Conservation (phyloP, 2,797 vertebrate species). For the Alectoris magna region DNA sequence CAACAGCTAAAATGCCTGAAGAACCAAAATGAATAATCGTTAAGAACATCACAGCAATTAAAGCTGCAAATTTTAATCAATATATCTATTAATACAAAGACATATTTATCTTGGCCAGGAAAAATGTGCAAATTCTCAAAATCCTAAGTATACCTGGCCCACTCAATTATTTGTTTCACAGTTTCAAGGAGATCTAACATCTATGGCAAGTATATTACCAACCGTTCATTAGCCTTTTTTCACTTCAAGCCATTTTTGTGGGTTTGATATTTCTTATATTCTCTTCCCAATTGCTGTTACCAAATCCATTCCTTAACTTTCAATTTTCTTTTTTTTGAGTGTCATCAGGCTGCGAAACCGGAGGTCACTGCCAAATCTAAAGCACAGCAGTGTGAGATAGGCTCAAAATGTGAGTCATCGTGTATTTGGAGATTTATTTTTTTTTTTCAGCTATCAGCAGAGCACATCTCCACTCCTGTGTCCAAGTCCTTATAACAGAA, state of each 20-base stretch:
- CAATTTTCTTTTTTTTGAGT: slow-evolving; percentile 78
- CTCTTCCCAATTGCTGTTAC: slow-evolving; percentile 49
- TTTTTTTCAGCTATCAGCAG: slow-evolving; percentile 57
- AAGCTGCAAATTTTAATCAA: slow-evolving; percentile 78
- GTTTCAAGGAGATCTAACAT: slow-evolving; percentile 46
- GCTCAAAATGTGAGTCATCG: slow-evolving; percentile 74
- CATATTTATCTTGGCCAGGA: slow-evolving; percentile 71
- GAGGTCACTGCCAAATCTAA: slow-evolving; percentile 70
- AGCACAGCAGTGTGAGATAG: slow-evolving; percentile 63
- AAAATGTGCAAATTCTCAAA: slow-evolving; percentile 61
- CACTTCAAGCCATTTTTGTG: slow-evolving; percentile 57
- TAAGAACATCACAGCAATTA: slow-evolving; percentile 75
- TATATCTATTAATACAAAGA: slow-evolving; percentile 70
- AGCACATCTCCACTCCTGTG: slow-evolving; percentile 63
- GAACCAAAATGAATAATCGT: slow-evolving; percentile 77
- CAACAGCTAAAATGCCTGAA: slow-evolving; percentile 78
- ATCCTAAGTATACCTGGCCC: slow-evolving; percentile 60
- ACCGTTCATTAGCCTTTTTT: slow-evolving; percentile 18
- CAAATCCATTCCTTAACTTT: slow-evolving; percentile 74
- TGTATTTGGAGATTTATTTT: slow-evolving; percentile 68
- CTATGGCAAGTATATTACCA: slow-evolving; percentile 61
- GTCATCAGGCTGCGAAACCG: slow-evolving; percentile 74
- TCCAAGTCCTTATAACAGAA: slow-evolving; percentile 41
- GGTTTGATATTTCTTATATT: slow-evolving; percentile 7
- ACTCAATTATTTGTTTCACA: slow-evolving; percentile 65